phyloP scores from a whole-genome alignment of 2,797 vertebrate species.

The Leptatherina wallacei region DNA sequence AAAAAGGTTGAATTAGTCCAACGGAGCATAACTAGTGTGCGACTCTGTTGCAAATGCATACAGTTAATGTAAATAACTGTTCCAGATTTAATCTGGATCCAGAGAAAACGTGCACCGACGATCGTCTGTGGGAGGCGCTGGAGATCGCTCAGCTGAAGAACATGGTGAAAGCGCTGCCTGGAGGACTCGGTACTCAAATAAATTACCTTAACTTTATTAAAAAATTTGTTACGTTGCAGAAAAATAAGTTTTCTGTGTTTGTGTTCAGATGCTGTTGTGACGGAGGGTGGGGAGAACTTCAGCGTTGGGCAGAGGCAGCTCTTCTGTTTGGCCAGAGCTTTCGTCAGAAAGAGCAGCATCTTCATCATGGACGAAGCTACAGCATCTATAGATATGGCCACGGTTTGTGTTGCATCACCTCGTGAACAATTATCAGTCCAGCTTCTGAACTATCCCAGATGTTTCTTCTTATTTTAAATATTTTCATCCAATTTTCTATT shows the following conservation, averaged over 20 bases:
- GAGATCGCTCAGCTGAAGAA: constrained; percentile 99
- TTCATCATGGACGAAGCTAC: constrained; percentile 99
- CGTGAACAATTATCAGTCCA: background rate
- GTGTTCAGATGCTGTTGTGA: constrained; percentile 90
- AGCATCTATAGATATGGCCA: constrained; percentile 98
- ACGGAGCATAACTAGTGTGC: too few species aligned
- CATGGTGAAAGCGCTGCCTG: constrained; percentile 94
- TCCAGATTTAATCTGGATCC: constrained; percentile 96
- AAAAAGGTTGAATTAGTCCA: background rate
- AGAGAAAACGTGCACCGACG: constrained; percentile 91
- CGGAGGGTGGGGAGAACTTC: constrained; percentile 98
- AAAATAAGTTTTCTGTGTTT: background rate
- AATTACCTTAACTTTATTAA: fast-evolving
- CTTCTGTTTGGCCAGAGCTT: constrained; percentile 95
- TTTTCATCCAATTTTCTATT: background rate
- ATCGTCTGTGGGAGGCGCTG: constrained; percentile 97
- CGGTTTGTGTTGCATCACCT: constrained; percentile 76
- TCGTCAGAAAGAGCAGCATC: constrained; percentile 97
- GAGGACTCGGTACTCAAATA: constrained; percentile 88
- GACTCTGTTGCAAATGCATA: background rate
- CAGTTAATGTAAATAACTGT: background rate
- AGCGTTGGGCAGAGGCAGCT: constrained; percentile 97
- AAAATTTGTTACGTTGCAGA: background rate
- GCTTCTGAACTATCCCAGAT: background rate
- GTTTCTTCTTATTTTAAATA: background rate